A percentile compares a stretch with the other conserved stretches of the same genome.
phyloP scores from a whole-genome alignment of 2,113 vertebrate genomes.

The Phyllostomus hastatus region DNA sequence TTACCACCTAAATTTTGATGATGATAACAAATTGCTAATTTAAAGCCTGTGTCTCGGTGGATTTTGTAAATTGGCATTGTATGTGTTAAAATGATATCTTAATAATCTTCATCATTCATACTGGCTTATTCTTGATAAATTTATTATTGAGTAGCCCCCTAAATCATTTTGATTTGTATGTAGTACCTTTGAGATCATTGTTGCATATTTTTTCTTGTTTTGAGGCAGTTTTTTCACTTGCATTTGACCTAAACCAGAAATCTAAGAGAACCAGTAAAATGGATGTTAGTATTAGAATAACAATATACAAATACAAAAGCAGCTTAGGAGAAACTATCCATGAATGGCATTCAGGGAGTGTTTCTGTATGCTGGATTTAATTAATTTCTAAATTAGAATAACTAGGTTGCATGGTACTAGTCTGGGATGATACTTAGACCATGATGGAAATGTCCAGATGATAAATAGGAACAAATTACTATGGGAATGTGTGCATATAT shows the following conservation, averaged over 20 bases:
- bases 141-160: neutral
- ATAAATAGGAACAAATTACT: constrained; percentile 39
- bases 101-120: neutral
- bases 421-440: neutral
- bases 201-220: constrained; percentile 1
- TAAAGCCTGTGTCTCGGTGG: neutral
- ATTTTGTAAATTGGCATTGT: neutral
- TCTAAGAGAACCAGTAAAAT: neutral
- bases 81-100: neutral
- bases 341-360: neutral
- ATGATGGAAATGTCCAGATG: constrained; percentile 16
- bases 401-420: neutral
- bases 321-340: neutral
- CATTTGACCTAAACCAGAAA: neutral
- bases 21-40: neutral
- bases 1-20: neutral
- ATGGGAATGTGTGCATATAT: neutral
- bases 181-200: neutral
- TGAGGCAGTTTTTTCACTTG: neutral
- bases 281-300: neutral
- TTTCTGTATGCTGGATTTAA: neutral
- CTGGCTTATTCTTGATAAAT: neutral
- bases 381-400: constrained; percentile 23
- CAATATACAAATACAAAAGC: neutral
- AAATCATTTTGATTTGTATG: neutral